Evolutionary conservation across 1,140 invertebrate genomes (phyloP).

Genomic region (Heterodera carotae): DNA sequence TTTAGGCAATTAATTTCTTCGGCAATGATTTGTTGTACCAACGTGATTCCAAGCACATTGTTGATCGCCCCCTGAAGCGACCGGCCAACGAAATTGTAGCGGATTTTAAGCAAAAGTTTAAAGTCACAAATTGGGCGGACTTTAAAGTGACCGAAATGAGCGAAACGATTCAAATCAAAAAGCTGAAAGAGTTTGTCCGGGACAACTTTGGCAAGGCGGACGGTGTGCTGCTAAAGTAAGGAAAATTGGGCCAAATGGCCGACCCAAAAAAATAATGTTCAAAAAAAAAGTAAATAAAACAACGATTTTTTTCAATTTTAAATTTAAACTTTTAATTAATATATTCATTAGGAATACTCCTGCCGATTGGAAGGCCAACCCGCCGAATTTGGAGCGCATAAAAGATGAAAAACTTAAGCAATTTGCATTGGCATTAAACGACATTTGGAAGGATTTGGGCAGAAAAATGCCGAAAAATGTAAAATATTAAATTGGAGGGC

Average conservation of each 20-base stretch:
- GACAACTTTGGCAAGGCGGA: slow-evolving; percentile 57
- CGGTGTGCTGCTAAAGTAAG: slow-evolving; percentile 47
- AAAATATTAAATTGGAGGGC: too few species aligned
- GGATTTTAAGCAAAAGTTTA: slow-evolving; percentile 26
- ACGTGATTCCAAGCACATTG: slow-evolving; percentile 82
- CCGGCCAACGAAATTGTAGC: slow-evolving; percentile 43
- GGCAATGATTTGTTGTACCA: not conserved
- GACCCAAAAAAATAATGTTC: too few species aligned
- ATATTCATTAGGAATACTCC: not conserved
- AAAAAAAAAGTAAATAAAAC: too few species aligned
- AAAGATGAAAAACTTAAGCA: not conserved
- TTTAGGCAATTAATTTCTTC: slow-evolving; percentile 25
- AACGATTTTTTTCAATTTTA: too few species aligned
- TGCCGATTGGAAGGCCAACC: slow-evolving; percentile 17
- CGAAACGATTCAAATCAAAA: slow-evolving; percentile 27
- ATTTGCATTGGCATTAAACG: not conserved
- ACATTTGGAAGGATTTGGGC: slow-evolving; percentile 25
- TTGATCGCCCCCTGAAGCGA: slow-evolving; percentile 78
- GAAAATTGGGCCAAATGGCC: too few species aligned
- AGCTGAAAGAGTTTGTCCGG: slow-evolving; percentile 45
- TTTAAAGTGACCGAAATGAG: slow-evolving; percentile 13
- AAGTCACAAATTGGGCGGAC: not conserved
- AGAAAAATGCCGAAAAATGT: slow-evolving; percentile 5
- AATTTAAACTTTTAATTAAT: not conserved
- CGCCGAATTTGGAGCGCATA: slow-evolving; percentile 1